Conservation (phyloP, 2,797 vertebrate species). For the Martes flavigula region DNA sequence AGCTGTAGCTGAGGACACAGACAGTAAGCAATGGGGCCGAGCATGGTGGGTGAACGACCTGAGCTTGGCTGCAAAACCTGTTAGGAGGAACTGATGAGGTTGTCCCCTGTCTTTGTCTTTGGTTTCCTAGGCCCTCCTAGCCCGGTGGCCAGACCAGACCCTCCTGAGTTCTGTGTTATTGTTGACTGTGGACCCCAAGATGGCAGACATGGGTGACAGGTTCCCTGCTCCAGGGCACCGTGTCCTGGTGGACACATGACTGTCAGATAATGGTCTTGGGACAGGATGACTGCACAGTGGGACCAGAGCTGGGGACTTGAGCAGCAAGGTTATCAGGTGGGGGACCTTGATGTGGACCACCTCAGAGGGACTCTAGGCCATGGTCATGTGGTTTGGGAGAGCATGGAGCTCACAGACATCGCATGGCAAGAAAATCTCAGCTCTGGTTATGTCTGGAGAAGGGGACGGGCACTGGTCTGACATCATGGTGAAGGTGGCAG, state of each 20-base stretch:
- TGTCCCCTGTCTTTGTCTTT: neutral
- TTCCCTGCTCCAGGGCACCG: neutral
- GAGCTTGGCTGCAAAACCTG: neutral
- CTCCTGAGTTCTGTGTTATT: neutral
- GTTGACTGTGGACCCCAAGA: neutral
- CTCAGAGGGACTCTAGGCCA: neutral
- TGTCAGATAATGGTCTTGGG: neutral
- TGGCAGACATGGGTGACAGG: neutral
- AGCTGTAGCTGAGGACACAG: neutral
- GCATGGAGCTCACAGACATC: neutral
- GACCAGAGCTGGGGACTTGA: neutral
- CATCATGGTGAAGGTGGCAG: neutral
- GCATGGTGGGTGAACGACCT: rapidly evolving
- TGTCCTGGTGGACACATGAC: neutral
- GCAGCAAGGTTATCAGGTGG: neutral
- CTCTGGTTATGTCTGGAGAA: neutral
- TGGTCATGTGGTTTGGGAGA: neutral
- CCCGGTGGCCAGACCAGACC: neutral
- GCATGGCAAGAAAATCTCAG: neutral
- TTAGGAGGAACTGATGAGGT: neutral
- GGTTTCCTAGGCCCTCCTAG: neutral
- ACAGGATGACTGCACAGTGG: neutral
- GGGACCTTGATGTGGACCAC: neutral
- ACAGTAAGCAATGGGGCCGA: neutral
- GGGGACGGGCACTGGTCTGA: neutral